Percentiles rank a stretch among this genome's conserved stretches.
Conservation (phyloP, 1,140 invertebrate species). For the Laupala kohalensis region DNA sequence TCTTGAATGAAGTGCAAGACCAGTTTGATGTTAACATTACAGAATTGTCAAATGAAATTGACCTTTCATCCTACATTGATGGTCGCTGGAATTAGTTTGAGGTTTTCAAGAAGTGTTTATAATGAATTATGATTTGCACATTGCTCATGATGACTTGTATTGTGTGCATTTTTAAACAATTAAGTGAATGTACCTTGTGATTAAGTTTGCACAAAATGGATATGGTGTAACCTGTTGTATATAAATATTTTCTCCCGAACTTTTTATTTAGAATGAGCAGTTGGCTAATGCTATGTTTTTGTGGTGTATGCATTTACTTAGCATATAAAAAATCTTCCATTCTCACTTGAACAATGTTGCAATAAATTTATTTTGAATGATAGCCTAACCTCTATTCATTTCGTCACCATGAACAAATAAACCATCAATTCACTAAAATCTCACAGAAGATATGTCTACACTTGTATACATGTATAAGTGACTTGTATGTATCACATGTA, state of each 20-base stretch:
- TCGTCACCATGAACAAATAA: too few relatives aligned
- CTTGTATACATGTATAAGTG: too few relatives aligned
- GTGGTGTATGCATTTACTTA: neutral
- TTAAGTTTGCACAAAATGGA: neutral
- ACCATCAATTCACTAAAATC: too few relatives aligned
- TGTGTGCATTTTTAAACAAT: neutral
- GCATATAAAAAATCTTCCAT: neutral
- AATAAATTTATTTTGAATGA: neutral
- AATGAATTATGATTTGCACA: neutral
- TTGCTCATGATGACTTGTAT: neutral
- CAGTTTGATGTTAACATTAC: slow-evolving; percentile 98
- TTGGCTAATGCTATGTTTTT: neutral
- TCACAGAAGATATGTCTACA: too few relatives aligned
- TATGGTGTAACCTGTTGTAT: neutral
- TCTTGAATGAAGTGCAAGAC: slow-evolving; percentile 95
- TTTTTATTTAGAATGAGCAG: neutral
- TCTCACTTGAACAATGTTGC: neutral
- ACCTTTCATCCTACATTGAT: slow-evolving; percentile 79
- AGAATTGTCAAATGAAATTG: slow-evolving; percentile 94
- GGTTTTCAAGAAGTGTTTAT: neutral
- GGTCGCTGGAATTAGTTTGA: slow-evolving; percentile 6
- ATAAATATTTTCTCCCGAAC: neutral
- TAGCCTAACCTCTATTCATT: too few relatives aligned
- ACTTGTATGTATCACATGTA: too few relatives aligned
- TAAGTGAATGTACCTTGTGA: neutral